Evolutionary conservation across 2,113 vertebrate species (phyloP).

Genomic region (Herpetotheres cachinnans): DNA sequence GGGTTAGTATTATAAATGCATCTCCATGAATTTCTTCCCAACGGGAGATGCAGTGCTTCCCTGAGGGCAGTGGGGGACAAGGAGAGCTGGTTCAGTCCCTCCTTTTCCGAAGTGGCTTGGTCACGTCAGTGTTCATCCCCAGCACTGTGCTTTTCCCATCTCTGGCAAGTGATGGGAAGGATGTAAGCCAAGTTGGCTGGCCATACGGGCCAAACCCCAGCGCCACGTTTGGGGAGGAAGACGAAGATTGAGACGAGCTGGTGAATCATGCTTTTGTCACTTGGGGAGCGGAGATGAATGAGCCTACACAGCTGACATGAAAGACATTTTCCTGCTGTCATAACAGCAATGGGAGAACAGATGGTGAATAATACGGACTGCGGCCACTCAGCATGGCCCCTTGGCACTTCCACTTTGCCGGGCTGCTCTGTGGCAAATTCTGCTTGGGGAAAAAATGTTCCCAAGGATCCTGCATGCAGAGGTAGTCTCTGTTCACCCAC

Average conservation of each 20-base stretch:
- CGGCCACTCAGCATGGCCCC: neutral
- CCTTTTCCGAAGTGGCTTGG: neutral
- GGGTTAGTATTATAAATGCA: neutral
- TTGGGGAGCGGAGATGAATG: neutral
- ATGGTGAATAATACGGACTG: neutral
- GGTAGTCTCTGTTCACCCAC: neutral
- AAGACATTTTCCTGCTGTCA: neutral
- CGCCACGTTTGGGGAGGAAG: neutral
- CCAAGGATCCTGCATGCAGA: neutral
- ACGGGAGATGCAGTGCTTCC: rapidly evolving
- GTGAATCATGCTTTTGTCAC: neutral
- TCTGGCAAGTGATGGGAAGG: neutral
- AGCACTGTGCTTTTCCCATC: neutral
- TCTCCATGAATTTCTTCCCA: neutral
- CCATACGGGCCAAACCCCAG: neutral
- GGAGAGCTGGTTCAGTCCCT: neutral
- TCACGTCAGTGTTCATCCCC: neutral
- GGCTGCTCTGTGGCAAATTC: neutral
- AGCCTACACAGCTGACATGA: rapidly evolving
- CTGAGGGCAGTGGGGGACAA: neutral
- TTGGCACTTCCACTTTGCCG: neutral
- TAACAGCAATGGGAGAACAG: neutral
- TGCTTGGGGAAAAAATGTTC: neutral
- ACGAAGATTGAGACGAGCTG: neutral
- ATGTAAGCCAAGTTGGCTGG: neutral